phyloP scores from a whole-genome alignment of 2,888 invertebrate genomes.

The Acleris cristana region DNA sequence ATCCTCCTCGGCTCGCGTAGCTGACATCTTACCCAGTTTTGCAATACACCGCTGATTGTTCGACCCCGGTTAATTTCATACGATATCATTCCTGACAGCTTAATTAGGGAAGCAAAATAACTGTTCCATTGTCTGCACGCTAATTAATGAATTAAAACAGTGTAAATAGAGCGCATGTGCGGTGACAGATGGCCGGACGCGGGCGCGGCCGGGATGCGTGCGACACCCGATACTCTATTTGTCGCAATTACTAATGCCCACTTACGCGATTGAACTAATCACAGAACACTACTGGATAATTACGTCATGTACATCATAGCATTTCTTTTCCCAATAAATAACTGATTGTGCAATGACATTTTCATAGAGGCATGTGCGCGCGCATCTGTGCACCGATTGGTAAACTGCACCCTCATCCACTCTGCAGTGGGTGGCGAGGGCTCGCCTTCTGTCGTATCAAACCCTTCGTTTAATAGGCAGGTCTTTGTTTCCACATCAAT shows the following conservation, averaged over 20 bases:
- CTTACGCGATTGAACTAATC: constrained; percentile 50
- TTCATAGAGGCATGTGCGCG: constrained; percentile 63
- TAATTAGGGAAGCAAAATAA: constrained; percentile 62
- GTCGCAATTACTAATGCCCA: constrained; percentile 70
- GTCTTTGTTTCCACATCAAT: constrained; percentile 28
- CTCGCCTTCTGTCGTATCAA: constrained; percentile 55
- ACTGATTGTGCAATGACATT: constrained; percentile 16
- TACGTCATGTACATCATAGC: neutral
- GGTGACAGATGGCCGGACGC: constrained; percentile 82
- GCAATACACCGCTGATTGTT: constrained; percentile 3
- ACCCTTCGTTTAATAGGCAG: constrained; percentile 46
- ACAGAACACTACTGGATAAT: constrained; percentile 19
- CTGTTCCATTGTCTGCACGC: constrained; percentile 65
- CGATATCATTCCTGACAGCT: constrained; percentile 39
- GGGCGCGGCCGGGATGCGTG: constrained; percentile 66
- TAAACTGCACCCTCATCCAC: constrained; percentile 52
- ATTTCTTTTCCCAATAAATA: constrained; percentile 1
- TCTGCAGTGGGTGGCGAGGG: constrained; percentile 48
- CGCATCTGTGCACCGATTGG: constrained; percentile 73
- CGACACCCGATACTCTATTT: constrained; percentile 70
- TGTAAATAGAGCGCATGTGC: constrained; percentile 76
- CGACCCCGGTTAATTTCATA: neutral
- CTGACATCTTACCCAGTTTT: constrained; percentile 31
- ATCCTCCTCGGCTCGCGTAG: constrained; percentile 38
- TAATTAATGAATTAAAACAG: constrained; percentile 82